Percentiles rank a stretch among this genome's conserved stretches.
Evolutionary conservation across 2,113 vertebrate genomes (phyloP).

Genomic region (Xerus inauris): DNA sequence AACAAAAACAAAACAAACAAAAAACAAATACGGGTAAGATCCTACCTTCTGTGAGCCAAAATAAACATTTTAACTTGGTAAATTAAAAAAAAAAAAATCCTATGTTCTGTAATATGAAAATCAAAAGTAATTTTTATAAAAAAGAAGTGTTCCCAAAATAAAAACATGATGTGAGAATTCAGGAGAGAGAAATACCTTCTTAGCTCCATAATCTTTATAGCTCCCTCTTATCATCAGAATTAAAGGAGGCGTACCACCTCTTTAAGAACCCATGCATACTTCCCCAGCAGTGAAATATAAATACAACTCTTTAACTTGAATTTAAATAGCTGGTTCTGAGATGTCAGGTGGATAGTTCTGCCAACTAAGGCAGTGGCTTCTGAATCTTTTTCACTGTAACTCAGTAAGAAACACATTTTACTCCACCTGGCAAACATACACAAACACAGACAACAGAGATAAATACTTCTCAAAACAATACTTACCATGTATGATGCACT

Average conservation of each 20-base stretch:
- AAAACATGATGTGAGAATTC: background rate
- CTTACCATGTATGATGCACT: background rate
- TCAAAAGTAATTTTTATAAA: constrained; percentile 28
- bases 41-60: background rate
- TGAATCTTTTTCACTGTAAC: background rate
- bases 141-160: background rate
- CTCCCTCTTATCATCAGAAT: background rate
- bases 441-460: background rate
- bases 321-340: constrained; percentile 39
- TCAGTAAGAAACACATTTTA: background rate
- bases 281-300: constrained; percentile 18
- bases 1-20: too few relatives aligned
- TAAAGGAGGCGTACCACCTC: background rate
- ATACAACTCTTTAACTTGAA: background rate
- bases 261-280: background rate
- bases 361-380: background rate
- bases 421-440: background rate
- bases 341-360: background rate
- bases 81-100: background rate
- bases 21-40: background rate
- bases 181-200: constrained; percentile 13
- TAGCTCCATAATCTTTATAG: background rate
- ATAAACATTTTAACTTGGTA: background rate
- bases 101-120: background rate
- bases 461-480: constrained; percentile 5